Evolutionary conservation across 2,888 invertebrate genomes (phyloP).

Genomic region (Dioctria rufipes): DNA sequence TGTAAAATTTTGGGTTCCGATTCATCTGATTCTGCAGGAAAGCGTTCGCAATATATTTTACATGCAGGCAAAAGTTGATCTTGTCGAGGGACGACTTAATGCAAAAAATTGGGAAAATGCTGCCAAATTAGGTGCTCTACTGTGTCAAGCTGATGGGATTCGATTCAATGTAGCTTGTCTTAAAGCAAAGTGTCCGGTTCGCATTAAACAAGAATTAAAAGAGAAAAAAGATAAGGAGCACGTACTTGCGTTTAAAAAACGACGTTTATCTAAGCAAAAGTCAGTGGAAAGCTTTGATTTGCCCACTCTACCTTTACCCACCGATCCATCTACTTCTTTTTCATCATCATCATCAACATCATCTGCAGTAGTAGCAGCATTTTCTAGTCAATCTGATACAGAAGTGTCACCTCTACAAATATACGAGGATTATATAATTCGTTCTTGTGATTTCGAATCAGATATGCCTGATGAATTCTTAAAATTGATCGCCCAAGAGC

Average conservation of each 20-base stretch:
- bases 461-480: slow-evolving; percentile 67
- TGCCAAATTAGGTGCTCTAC: slow-evolving; percentile 81
- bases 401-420: slow-evolving; percentile 66
- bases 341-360: slow-evolving; percentile 55
- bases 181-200: slow-evolving; percentile 67
- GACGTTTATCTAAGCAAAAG: slow-evolving; percentile 70
- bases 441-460: slow-evolving; percentile 59
- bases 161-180: slow-evolving; percentile 67
- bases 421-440: slow-evolving; percentile 68
- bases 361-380: background rate
- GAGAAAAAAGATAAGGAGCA: slow-evolving; percentile 66
- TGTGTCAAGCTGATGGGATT: slow-evolving; percentile 76
- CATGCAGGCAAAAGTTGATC: slow-evolving; percentile 84
- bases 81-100: slow-evolving; percentile 81
- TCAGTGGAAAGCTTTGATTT: slow-evolving; percentile 69
- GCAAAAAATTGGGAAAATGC: slow-evolving; percentile 80
- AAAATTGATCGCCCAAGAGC: slow-evolving; percentile 68
- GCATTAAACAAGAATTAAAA: slow-evolving; percentile 66
- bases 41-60: slow-evolving; percentile 88
- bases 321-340: slow-evolving; percentile 59
- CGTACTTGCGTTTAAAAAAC: slow-evolving; percentile 69
- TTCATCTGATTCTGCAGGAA: slow-evolving; percentile 88
- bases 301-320: slow-evolving; percentile 45
- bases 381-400: slow-evolving; percentile 50
- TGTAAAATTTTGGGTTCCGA: slow-evolving; percentile 94